Evolutionary conservation across 1,140 invertebrate genomes (phyloP), one percentile per base, ranked within the genome.

Genomic region (Sipha flava): DNA sequence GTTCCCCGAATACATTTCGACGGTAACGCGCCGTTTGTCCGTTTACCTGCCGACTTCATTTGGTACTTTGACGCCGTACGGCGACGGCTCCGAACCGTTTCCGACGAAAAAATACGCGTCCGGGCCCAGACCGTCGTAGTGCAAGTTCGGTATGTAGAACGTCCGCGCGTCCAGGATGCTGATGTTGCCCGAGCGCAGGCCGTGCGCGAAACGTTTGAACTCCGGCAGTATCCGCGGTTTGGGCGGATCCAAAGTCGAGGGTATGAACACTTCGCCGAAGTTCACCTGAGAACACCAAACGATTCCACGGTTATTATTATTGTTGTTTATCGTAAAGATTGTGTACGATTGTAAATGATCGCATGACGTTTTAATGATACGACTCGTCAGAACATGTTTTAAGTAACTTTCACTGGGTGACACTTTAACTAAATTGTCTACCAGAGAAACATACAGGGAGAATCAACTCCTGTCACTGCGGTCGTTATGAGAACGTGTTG

Each of bases 91-190:
- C 1, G 88, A 87, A 1, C 94, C 95, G 83, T 91, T 95, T 7
- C 95, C 95, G 6, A 96, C 94, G 93, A 93, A 96, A 85, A 97
- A 97, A 85, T 94, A 96, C 6, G 94, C 94, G 84, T 96, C 94
- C 2, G 94, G 92, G 1, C 93, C 94, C 14, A 90, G 92, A 9
- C 95, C 95, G 83, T 97, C 94, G 83, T 96, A 97, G 84, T 95
- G 93, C 59, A 97, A 86, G 86, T 96, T 95, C 4, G 95, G 94
- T 82, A 97, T 96, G 84, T 95, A 95, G 84, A 97, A 92, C 0
- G 95, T 96, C 86, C 94, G 95, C 14, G 94, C 93, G 85, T 97
- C 95, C 54, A 97, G 85, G 18, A 97, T 93, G 81, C 92, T 94
- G 59, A 97, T 92, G 86, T 96, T 95, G 81, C 94, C 95, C 6